These are phyloP conservation scores for Spodoptera frugiperda DNA, from an alignment of 1,140 invertebrate genomes.

Conservation along the genomic window DNA sequence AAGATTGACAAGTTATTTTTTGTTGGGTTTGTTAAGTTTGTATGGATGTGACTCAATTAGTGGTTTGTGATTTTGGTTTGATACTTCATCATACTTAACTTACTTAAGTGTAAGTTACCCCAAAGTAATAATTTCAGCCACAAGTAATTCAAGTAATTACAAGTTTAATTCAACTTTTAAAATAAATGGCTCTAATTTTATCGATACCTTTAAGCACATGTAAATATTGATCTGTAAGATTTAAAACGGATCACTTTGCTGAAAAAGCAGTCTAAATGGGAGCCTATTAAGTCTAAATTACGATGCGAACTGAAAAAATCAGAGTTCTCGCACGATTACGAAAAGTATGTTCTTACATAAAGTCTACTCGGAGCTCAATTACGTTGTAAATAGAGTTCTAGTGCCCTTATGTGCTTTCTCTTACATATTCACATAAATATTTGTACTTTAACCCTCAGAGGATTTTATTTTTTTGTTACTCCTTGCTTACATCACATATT, in stretches of 20 bases:
- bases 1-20: too few species aligned
- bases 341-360: slow-evolving; percentile 9
- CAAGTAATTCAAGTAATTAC: too few species aligned
- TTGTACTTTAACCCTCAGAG: neutral
- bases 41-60: too few species aligned
- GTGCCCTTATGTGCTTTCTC: slow-evolving; percentile 9
- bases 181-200: too few species aligned
- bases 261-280: neutral
- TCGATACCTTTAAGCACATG: too few species aligned
- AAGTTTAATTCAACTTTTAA: too few species aligned
- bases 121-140: too few species aligned
- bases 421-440: slow-evolving; percentile 14
- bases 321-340: neutral
- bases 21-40: too few species aligned
- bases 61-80: too few species aligned
- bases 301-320: neutral
- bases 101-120: too few species aligned
- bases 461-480: neutral
- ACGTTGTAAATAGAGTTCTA: slow-evolving; percentile 22
- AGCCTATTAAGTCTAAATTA: neutral
- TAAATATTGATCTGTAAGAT: neutral
- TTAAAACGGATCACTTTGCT: neutral
- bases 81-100: too few species aligned
- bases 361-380: slow-evolving; percentile 5
- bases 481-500: neutral